A percentile compares a stretch with the other conserved stretches of the same genome.
phyloP scores from a whole-genome alignment of 64 coral and sea anemone genomes.

The Astreopora myriophthalma region DNA sequence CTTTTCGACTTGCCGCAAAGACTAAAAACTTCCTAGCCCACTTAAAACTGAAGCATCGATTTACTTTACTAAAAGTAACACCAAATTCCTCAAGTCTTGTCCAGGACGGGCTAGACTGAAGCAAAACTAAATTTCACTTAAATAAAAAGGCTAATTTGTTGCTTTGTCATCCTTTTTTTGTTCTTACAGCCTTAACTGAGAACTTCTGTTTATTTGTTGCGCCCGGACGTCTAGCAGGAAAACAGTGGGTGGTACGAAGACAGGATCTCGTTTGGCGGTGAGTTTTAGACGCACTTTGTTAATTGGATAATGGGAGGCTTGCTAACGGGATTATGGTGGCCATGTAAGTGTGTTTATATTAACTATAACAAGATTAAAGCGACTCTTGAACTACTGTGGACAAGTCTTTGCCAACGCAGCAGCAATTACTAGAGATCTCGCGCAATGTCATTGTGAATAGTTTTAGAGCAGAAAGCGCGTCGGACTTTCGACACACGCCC shows the following conservation, averaged over 20 bases:
- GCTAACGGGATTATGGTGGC: neutral
- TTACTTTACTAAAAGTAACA: neutral
- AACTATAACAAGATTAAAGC: neutral
- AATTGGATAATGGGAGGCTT: neutral
- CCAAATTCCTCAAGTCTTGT: neutral
- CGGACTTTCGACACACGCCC: too few relatives aligned
- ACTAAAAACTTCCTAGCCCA: neutral
- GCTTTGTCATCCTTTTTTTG: neutral
- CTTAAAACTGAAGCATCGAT: neutral
- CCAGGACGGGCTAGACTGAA: neutral
- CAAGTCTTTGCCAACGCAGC: neutral
- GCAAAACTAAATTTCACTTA: neutral
- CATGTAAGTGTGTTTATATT: neutral
- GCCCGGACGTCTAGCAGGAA: neutral
- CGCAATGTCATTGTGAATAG: neutral
- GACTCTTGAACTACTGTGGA: neutral
- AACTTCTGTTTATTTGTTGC: neutral
- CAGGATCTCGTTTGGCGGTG: neutral
- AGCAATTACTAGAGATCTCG: neutral
- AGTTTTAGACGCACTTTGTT: neutral
- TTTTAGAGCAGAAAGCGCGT: too few relatives aligned
- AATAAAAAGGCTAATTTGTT: neutral
- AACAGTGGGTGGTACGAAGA: neutral
- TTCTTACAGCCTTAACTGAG: neutral
- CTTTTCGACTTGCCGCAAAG: neutral